Percentiles rank a stretch among this genome's conserved stretches.
Evolutionary conservation across 2,888 invertebrate genomes (phyloP).

Genomic region (Andricus quercusramuli): DNA sequence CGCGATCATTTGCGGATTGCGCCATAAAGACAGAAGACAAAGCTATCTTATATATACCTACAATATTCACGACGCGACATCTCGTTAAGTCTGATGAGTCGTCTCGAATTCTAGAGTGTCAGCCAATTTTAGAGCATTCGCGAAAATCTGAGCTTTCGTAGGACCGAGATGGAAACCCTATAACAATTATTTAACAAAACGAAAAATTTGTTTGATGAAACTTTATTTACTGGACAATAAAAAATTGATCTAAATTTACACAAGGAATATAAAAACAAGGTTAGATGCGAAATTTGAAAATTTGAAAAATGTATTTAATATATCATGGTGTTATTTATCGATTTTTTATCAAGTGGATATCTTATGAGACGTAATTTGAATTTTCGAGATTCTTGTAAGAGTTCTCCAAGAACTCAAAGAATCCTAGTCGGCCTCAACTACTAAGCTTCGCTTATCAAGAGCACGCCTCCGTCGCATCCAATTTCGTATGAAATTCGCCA

Average conservation of each 20-base stretch:
- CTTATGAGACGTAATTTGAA: slow-evolving; percentile 19
- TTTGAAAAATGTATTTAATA: not conserved
- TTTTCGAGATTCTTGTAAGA: slow-evolving; percentile 53
- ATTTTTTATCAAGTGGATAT: not conserved
- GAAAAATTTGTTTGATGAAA: too few relatives aligned
- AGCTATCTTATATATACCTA: not conserved
- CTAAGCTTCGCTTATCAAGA: slow-evolving; percentile 47
- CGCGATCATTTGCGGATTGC: not conserved
- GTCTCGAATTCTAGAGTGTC: slow-evolving; percentile 37
- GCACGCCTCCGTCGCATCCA: slow-evolving; percentile 53
- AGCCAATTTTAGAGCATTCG: not conserved
- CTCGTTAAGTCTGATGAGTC: slow-evolving; percentile 60
- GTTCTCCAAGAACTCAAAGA: slow-evolving; percentile 57
- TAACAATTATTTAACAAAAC: not conserved
- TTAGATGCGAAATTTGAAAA: not conserved
- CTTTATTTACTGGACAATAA: too few relatives aligned
- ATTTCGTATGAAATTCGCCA: slow-evolving; percentile 63
- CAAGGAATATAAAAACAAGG: not conserved
- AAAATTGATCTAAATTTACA: too few relatives aligned
- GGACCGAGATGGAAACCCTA: not conserved
- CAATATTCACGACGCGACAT: slow-evolving; percentile 56
- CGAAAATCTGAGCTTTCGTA: not conserved
- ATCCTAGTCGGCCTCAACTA: slow-evolving; percentile 51
- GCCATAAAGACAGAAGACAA: not conserved
- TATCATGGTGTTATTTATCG: not conserved